Evolutionary conservation across 1,140 invertebrate species (phyloP).

Genomic region (Nephotettix cincticeps): DNA sequence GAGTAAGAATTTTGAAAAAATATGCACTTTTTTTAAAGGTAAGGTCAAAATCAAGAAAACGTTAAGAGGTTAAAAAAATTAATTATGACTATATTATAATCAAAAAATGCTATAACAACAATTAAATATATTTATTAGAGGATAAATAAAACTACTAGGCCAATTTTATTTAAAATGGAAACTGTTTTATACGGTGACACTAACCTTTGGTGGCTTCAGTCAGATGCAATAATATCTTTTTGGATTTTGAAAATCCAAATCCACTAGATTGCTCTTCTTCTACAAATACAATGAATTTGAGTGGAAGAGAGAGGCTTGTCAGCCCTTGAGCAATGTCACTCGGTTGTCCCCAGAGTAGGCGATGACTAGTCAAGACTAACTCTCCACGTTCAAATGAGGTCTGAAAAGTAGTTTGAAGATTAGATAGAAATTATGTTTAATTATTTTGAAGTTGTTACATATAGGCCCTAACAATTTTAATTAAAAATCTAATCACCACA

Average conservation of each 20-base stretch:
- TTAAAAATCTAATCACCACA: conserved; percentile 29
- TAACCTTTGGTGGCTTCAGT: conserved; percentile 58
- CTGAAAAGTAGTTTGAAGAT: conserved; percentile 49
- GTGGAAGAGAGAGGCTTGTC: conserved; percentile 65
- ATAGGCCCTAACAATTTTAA: background rate
- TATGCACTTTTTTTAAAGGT: no score
- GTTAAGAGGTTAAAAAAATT: no score
- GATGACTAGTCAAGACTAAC: conserved; percentile 74
- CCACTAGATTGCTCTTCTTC: conserved; percentile 74
- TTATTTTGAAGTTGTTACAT: background rate
- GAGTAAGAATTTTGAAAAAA: no score
- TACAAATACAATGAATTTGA: conserved; percentile 69
- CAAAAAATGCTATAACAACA: no score
- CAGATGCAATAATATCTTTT: conserved; percentile 82
- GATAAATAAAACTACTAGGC: background rate
- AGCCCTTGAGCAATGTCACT: conserved; percentile 64
- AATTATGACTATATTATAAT: no score
- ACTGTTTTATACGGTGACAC: background rate
- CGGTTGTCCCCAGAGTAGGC: conserved; percentile 76
- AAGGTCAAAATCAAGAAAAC: no score
- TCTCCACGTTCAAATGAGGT: conserved; percentile 81
- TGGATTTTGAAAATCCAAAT: conserved; percentile 71
- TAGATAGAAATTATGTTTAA: background rate
- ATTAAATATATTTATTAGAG: background rate
- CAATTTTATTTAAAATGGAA: background rate